Evolutionary conservation across 1,140 invertebrate genomes (phyloP), one percentile per base, ranked within the genome.

Genomic region (Conopomorpha cramerella): DNA sequence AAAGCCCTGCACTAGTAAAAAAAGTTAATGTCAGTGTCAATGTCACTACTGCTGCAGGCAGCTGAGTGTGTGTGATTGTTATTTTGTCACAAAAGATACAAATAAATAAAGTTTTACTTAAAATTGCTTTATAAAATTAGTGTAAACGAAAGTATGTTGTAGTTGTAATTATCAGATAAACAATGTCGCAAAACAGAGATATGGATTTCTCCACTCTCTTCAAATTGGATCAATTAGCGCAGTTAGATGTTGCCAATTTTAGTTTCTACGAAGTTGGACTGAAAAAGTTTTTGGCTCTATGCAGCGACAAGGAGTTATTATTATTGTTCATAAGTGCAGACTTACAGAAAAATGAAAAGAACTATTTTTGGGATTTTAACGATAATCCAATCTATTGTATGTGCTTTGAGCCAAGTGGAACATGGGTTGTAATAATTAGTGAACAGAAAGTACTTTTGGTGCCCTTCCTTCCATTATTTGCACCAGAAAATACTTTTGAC

Each of bases 381-480:
- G 65, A 72, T 45, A 72, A 74, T 52, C 66, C 66, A 19, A 51
- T 74, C 16, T 54, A 63, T 42, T 72, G 65, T 39, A 66, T 74
- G 60, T 72, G 70, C 37, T 74, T 74, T 48, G 70, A 74, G 41
- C 70, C 70, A 11, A 74, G 66, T 45, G 70, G 70, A 10, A 74
- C 70, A n/a, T 74, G 70, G 70, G 43, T 68, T 10, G 43, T 70
- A 16, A 61, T 72, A 36, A 49, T 74, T 19, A 74, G 67, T 39
- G 63, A 70, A 34, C 57, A 72, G 34, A 72, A 72, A 44, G 49
- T 72, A 12, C 41, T 72, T 16, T 49, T 74, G 8, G 59, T 70
- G 12, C 70, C 70, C 13, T 74, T 68, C 47, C 46, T 74, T 11
- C 67, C 70, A 3, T 33, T 60, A 29, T 74, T 74, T 44, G 54